A percentile compares a stretch with the other conserved stretches of the same genome.
These are phyloP conservation scores for Cryptomyrus ogoouensis DNA, from an alignment of 2,113 vertebrate species.

Conservation along the genomic window DNA sequence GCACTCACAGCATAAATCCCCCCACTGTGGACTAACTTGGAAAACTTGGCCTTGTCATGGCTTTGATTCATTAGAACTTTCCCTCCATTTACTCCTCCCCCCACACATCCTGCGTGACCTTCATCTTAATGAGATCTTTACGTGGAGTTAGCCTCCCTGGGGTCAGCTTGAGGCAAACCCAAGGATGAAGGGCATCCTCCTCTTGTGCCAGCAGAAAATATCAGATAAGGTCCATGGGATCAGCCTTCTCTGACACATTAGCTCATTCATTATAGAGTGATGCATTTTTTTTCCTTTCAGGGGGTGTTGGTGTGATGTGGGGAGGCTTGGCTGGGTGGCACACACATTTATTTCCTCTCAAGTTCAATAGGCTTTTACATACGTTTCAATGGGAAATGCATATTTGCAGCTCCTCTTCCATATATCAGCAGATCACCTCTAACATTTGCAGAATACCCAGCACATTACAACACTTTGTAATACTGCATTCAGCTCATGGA, in stretches of 20 bases:
- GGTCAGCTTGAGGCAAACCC: constrained; percentile 10
- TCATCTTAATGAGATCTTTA: constrained; percentile 23
- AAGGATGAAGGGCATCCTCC: constrained; percentile 16
- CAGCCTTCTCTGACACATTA: background rate
- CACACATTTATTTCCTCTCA: background rate
- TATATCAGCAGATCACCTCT: constrained; percentile 41
- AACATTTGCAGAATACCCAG: constrained; percentile 51
- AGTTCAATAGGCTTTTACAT: background rate
- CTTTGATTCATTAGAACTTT: background rate
- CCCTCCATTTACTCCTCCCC: background rate
- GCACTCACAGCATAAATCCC: background rate
- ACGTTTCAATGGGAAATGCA: background rate
- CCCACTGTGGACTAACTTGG: background rate
- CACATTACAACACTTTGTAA: constrained; percentile 51
- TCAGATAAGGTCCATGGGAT: background rate
- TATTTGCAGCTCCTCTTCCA: constrained; percentile 27
- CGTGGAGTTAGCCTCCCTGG: constrained; percentile 17
- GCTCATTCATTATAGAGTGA: background rate
- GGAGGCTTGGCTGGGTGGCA: background rate
- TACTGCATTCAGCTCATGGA: constrained; percentile 47
- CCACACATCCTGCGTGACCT: constrained; percentile 19
- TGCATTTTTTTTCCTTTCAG: background rate
- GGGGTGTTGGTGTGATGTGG: background rate
- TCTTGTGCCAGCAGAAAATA: constrained; percentile 4
- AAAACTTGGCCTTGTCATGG: background rate